Evolutionary conservation across 2,113 vertebrate species (phyloP).

Genomic region (Cromileptes altivelis): DNA sequence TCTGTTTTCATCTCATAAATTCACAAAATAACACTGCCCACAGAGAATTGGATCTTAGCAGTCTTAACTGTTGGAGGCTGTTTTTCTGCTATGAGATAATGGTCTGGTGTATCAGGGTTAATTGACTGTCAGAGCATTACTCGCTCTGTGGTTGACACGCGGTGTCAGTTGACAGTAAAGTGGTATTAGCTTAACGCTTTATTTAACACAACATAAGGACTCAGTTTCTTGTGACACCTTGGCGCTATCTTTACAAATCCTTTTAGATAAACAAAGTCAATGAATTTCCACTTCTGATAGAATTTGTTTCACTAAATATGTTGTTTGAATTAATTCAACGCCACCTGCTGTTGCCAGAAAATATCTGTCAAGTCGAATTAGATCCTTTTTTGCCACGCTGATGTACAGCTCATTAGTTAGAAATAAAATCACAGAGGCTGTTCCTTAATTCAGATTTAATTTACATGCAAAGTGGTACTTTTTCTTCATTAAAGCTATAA

Average conservation of each 20-base stretch:
- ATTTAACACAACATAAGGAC: conserved; percentile 21
- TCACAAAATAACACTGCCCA: not conserved
- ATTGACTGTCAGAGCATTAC: conserved; percentile 20
- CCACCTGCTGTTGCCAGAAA: not conserved
- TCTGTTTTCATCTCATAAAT: not conserved
- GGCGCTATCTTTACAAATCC: not conserved
- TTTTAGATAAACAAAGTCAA: not conserved
- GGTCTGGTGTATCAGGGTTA: conserved; percentile 9
- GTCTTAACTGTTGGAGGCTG: not conserved
- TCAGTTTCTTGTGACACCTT: not conserved
- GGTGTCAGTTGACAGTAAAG: conserved; percentile 7
- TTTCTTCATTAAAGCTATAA: conserved; percentile 1
- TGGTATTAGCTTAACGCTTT: not conserved
- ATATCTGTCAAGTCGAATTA: not conserved
- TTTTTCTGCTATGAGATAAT: conserved; percentile 5
- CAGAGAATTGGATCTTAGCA: not conserved
- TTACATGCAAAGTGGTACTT: not conserved
- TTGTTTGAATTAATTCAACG: not conserved
- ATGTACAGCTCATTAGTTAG: not conserved
- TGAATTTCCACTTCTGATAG: not conserved
- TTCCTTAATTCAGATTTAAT: not conserved
- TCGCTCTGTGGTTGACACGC: conserved; percentile 14
- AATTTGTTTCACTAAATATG: not conserved
- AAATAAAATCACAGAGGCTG: not conserved
- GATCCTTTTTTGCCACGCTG: not conserved